These are phyloP conservation scores for Bilobella aurantiaca DNA, from an alignment of 1,140 invertebrate genomes.

Conservation along the genomic window DNA sequence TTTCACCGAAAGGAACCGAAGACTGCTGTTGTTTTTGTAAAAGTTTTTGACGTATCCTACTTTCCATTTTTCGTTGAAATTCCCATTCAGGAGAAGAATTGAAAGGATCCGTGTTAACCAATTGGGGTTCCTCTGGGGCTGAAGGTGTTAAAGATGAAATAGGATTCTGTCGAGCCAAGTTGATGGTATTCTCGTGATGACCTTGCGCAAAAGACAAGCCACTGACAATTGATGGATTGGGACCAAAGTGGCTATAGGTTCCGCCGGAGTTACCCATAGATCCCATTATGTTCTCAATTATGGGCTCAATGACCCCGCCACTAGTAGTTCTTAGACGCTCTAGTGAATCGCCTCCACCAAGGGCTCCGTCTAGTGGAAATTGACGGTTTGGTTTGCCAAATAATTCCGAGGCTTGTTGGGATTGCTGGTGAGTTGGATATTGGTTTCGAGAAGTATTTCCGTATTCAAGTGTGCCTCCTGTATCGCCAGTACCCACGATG, in stretches of 20 bases:
- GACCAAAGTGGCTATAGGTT: slow-evolving; percentile 31
- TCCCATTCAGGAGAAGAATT: not conserved
- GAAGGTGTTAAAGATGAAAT: not conserved
- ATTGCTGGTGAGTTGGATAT: no score
- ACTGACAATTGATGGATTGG: not conserved
- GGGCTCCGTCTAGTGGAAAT: no score
- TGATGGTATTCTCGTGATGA: not conserved
- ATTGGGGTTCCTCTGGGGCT: not conserved
- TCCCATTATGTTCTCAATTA: slow-evolving; percentile 35
- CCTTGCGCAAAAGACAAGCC: not conserved
- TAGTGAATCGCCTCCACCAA: no score
- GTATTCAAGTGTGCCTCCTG: no score
- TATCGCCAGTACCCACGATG: no score
- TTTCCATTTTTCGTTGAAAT: slow-evolving; percentile 2
- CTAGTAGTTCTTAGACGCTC: not conserved
- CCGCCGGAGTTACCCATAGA: slow-evolving; percentile 27
- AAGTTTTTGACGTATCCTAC: not conserved
- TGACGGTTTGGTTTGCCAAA: not conserved
- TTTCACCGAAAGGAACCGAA: not conserved
- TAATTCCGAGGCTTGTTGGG: not conserved
- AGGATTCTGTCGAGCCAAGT: not conserved
- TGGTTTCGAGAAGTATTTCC: no score
- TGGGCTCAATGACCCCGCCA: slow-evolving; percentile 24
- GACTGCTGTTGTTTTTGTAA: not conserved
- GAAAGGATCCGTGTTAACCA: not conserved